Conservation (phyloP, 2,797 vertebrate genomes). For the Hydrocynus forskahlii region DNA sequence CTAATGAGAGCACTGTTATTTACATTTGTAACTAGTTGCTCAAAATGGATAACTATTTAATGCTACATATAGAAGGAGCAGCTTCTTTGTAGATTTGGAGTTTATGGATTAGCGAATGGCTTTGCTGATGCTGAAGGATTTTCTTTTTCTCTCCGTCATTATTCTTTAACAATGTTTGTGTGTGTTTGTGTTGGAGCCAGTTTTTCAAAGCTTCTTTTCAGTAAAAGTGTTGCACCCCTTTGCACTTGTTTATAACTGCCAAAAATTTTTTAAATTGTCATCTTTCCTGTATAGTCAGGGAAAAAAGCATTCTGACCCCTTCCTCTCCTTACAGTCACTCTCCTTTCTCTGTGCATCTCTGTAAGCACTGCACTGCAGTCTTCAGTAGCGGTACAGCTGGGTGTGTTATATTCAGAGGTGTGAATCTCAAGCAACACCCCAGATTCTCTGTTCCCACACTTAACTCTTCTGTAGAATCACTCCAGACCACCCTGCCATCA, state of each 20-base stretch:
- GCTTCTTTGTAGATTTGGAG: neutral
- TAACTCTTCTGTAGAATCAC: slow-evolving; percentile 29
- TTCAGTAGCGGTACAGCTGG: slow-evolving; percentile 55
- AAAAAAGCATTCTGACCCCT: neutral
- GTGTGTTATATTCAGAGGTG: slow-evolving; percentile 61
- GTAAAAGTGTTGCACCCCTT: neutral
- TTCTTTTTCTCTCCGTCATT: slow-evolving; percentile 25
- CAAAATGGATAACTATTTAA: neutral
- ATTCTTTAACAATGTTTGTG: slow-evolving; percentile 26
- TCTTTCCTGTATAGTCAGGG: slow-evolving; percentile 27
- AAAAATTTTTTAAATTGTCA: slow-evolving; percentile 37
- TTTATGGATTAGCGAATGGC: neutral
- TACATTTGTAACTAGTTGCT: slow-evolving; percentile 14
- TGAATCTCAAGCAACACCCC: slow-evolving; percentile 55
- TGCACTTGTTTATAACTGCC: slow-evolving; percentile 46
- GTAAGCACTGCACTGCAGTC: slow-evolving; percentile 54
- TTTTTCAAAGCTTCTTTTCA: slow-evolving; percentile 10
- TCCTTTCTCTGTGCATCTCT: slow-evolving; percentile 25
- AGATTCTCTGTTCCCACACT: slow-evolving; percentile 49
- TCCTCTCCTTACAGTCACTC: slow-evolving; percentile 11
- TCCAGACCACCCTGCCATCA: slow-evolving; percentile 23
- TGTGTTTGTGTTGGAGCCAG: slow-evolving; percentile 14
- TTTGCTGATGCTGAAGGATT: slow-evolving; percentile 5
- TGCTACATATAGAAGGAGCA: neutral
- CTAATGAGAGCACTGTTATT: slow-evolving; percentile 46